Percentiles rank a stretch among this genome's conserved stretches.
phyloP scores from a whole-genome alignment of 2,888 invertebrate species.

The Peribatodes rhomboidaria region DNA sequence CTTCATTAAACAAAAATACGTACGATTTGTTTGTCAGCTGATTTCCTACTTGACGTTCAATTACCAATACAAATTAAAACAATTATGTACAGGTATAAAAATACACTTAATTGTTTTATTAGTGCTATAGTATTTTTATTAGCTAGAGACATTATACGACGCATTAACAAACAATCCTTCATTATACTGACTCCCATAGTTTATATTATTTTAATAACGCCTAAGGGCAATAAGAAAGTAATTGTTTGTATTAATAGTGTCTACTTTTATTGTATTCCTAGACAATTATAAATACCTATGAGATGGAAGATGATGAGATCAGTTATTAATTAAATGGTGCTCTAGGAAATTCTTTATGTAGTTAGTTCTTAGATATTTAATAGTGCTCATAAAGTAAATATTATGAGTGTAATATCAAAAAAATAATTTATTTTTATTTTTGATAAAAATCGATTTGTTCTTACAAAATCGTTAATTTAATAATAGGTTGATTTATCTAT shows the following conservation, averaged over 20 bases:
- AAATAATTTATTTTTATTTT: too few species aligned
- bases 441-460: too few species aligned
- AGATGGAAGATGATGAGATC: background rate
- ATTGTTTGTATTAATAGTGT: background rate
- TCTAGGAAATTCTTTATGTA: background rate
- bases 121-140: background rate
- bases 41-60: background rate
- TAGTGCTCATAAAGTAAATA: too few species aligned
- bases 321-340: background rate
- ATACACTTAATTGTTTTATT: background rate
- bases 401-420: background rate
- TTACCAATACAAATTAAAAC: conserved; percentile 4
- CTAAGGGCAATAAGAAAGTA: conserved; percentile 12
- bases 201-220: background rate
- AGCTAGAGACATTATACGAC: background rate
- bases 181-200: conserved; percentile 4
- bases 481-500: too few species aligned
- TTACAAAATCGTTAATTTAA: background rate
- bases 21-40: background rate
- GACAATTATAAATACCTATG: background rate
- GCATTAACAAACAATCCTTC: background rate
- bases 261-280: conserved; percentile 3
- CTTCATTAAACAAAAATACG: background rate
- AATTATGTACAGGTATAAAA: background rate
- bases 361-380: too few species aligned